Percentiles rank a stretch among this genome's conserved stretches.
phyloP scores from a whole-genome alignment of 2,113 vertebrate species.

The Acinonyx jubatus region DNA sequence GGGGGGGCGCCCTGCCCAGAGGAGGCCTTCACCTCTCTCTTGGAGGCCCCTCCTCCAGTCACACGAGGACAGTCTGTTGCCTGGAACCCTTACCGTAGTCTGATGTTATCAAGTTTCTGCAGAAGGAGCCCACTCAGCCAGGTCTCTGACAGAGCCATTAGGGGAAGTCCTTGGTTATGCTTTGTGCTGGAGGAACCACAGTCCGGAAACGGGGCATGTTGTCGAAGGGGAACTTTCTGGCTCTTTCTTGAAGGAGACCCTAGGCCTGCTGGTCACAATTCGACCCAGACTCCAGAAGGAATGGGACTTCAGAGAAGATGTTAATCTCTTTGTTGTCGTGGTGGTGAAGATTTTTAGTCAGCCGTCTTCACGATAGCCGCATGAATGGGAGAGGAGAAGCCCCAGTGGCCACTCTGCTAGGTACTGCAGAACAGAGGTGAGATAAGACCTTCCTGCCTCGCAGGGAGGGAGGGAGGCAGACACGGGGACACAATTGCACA shows the following conservation, averaged over 20 bases:
- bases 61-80: slow-evolving; percentile 78
- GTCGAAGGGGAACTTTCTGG: not conserved
- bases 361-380: accelerated
- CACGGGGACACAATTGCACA: not conserved
- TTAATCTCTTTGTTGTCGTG: not conserved
- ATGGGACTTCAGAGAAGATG: not conserved
- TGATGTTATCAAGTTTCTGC: slow-evolving; percentile 88
- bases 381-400: not conserved
- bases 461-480: not conserved
- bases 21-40: slow-evolving; percentile 53
- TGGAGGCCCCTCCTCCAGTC: slow-evolving; percentile 70
- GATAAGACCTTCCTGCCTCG: not conserved
- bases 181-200: slow-evolving; percentile 4
- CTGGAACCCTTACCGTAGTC: slow-evolving; percentile 80
- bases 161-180: slow-evolving; percentile 84
- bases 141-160: slow-evolving; percentile 58
- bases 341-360: not conserved
- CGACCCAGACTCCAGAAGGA: slow-evolving; percentile 46
- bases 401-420: not conserved
- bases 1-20: not conserved
- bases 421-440: not conserved
- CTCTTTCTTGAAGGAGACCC: slow-evolving; percentile 50
- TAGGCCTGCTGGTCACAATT: slow-evolving; percentile 69
- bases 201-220: not conserved
- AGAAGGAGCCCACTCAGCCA: slow-evolving; percentile 84